Evolutionary conservation across 2,113 vertebrate species (phyloP).

Genomic region (Fukomys damarensis): DNA sequence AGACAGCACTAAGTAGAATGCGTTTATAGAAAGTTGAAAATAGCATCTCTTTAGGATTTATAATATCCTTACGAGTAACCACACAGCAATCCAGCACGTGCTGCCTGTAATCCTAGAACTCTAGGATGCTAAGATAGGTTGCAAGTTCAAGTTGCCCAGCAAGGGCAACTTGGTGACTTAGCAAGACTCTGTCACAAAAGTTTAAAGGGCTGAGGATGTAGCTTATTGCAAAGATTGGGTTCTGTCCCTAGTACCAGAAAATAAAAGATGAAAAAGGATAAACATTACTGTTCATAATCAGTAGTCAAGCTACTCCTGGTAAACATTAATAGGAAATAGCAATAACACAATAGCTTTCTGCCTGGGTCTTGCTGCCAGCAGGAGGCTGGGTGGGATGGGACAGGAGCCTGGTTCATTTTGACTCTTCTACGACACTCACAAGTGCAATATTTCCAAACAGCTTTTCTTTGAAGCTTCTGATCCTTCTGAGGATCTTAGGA

Average conservation of each 20-base stretch:
- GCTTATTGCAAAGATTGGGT: neutral
- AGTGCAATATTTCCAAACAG: neutral
- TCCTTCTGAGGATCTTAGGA: neutral
- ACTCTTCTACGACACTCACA: neutral
- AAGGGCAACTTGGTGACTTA: neutral
- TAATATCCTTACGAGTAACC: neutral
- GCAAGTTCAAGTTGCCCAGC: neutral
- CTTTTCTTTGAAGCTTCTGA: neutral
- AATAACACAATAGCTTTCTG: neutral
- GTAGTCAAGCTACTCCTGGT: neutral
- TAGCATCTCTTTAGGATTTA: conserved; percentile 4
- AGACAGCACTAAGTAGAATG: neutral
- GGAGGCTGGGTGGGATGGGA: neutral
- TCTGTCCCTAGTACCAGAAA: neutral
- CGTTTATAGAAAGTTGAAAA: conserved; percentile 41
- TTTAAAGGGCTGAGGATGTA: neutral
- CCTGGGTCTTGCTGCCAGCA: neutral
- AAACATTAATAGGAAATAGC: neutral
- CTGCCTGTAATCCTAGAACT: neutral
- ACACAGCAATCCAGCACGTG: no score
- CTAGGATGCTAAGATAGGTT: neutral
- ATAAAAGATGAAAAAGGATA: neutral
- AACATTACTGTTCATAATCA: neutral
- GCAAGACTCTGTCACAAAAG: neutral
- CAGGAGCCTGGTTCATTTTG: neutral